A percentile compares a stretch with the other conserved stretches of the same genome.
These are phyloP conservation scores for Biston betularia DNA, from an alignment of 2,888 invertebrate genomes.

Conservation along the genomic window DNA sequence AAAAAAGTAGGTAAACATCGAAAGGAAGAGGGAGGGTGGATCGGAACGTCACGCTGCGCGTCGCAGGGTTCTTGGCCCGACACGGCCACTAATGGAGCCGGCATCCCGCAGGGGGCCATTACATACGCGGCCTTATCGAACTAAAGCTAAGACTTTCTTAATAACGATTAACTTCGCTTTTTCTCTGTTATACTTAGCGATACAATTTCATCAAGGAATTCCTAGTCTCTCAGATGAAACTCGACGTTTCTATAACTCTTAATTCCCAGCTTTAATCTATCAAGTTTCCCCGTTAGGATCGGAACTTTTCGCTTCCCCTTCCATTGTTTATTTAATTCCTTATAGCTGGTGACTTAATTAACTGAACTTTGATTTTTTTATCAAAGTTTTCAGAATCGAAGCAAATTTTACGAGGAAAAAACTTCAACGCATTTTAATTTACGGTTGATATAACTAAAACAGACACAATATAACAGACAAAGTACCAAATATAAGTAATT, in stretches of 20 bases:
- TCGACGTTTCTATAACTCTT: conserved; percentile 42
- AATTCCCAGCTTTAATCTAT: conserved; percentile 45
- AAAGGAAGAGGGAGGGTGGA: conserved; percentile 48
- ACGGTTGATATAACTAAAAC: neutral
- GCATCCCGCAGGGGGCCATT: conserved; percentile 69
- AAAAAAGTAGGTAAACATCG: conserved; percentile 58
- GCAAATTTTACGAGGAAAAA: conserved; percentile 9
- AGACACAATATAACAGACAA: conserved; percentile 13
- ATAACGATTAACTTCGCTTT: conserved; percentile 65
- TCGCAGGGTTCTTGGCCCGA: conserved; percentile 67
- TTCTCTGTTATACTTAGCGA: conserved; percentile 49
- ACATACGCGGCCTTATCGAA: conserved; percentile 72
- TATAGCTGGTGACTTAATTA: conserved; percentile 31
- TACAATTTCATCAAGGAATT: conserved; percentile 49
- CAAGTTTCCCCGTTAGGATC: conserved; percentile 42
- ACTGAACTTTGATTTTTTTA: conserved; percentile 30
- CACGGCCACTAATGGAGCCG: conserved; percentile 76
- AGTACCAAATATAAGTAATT: conserved; percentile 47
- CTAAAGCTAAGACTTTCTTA: conserved; percentile 69
- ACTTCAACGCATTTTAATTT: conserved; percentile 24
- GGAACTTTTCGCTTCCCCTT: conserved; percentile 38
- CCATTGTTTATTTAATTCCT: conserved; percentile 41
- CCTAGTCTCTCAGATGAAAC: conserved; percentile 37
- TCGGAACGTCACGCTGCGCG: conserved; percentile 68
- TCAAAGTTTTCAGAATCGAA: conserved; percentile 2